These are phyloP conservation scores for Frieseomelitta varia DNA, from an alignment of 1,140 invertebrate genomes.

Conservation along the genomic window DNA sequence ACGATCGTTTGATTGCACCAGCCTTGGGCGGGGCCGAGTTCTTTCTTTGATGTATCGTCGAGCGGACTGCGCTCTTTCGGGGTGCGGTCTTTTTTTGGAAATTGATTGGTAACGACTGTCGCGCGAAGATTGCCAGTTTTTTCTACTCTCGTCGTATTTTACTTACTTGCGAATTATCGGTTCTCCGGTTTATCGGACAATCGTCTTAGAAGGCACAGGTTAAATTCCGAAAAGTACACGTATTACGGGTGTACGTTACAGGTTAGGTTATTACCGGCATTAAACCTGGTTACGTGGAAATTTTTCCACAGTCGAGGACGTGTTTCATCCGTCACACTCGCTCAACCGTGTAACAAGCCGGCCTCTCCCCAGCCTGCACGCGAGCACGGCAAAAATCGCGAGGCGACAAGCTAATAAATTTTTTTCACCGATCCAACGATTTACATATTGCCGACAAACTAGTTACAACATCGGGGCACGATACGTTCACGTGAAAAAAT, in stretches of 20 bases:
- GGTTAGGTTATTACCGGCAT: not conserved
- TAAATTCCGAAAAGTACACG: too few relatives aligned
- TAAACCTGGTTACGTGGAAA: not conserved
- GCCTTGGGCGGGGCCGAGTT: not conserved
- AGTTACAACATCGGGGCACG: not conserved
- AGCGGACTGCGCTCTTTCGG: too few relatives aligned
- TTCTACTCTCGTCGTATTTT: too few relatives aligned
- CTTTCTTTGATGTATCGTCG: not conserved
- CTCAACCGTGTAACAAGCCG: not conserved
- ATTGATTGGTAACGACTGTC: too few relatives aligned
- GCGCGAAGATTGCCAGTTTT: too few relatives aligned
- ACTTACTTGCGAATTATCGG: too few relatives aligned
- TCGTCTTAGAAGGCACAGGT: too few relatives aligned
- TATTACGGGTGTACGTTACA: not conserved
- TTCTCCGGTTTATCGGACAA: too few relatives aligned
- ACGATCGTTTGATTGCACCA: slow-evolving; percentile 15
- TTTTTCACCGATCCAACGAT: slow-evolving; percentile 4
- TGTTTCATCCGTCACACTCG: not conserved
- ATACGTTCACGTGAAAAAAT: not conserved
- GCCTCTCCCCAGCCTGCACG: not conserved
- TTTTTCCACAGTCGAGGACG: not conserved
- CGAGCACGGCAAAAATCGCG: slow-evolving; percentile 4
- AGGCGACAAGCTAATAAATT: slow-evolving; percentile 5
- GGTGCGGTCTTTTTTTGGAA: not conserved
- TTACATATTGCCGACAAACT: not conserved